Evolutionary conservation across 2,113 vertebrate genomes (phyloP), one percentile per base, ranked within the genome.

Genomic region (Pan troglodytes): DNA sequence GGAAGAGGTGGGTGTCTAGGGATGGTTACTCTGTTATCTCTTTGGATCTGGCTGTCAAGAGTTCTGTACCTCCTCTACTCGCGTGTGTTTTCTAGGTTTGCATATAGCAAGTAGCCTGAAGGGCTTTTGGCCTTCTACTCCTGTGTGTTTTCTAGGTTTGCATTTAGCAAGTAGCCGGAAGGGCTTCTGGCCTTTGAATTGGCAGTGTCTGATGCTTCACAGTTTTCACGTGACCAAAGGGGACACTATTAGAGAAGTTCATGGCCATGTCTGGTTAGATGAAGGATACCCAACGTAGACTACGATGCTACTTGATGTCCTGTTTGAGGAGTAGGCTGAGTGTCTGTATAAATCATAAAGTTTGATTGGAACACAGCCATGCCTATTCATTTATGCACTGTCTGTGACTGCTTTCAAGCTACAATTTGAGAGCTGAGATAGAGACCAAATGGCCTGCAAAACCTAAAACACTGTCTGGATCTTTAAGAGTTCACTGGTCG

Each of bases 1-100:
- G 99, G 81, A 99, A 99, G 92, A 99, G 99, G 99, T 99, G 16
- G 0, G 70, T 92, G 57, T 94, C 78, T 78, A 35, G 0, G 8
- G 40, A 52, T 1, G 0, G 35, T 52, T 18, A 8, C n/a, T 40
- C 16, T 45, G 0, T 68, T 70, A 3, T 94, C 18, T 18, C 43
- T 82, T 40, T 43, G 75, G 20, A 22, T 30, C n/a, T 57, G 5
- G 52, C 70, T 43, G 1, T 20, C 43, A n/a, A 3, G 23, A n/a
- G 10, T 30, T 6, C 38, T 8, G 8, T 7, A n/a, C 52, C 25
- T 27, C 50, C 35, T 67, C 6, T 17, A 1, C 38, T 30, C 23
- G 25, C 9, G 2, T 70, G 20, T 75, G 12, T 40, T 75, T 68
- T 90, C 78, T 32, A 55, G 52, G 52, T 55, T 55, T 55, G 17